Evolutionary conservation across 2,888 invertebrate species (phyloP), one percentile per base, ranked within the genome.

Genomic region (Hyposoter dolosus): DNA sequence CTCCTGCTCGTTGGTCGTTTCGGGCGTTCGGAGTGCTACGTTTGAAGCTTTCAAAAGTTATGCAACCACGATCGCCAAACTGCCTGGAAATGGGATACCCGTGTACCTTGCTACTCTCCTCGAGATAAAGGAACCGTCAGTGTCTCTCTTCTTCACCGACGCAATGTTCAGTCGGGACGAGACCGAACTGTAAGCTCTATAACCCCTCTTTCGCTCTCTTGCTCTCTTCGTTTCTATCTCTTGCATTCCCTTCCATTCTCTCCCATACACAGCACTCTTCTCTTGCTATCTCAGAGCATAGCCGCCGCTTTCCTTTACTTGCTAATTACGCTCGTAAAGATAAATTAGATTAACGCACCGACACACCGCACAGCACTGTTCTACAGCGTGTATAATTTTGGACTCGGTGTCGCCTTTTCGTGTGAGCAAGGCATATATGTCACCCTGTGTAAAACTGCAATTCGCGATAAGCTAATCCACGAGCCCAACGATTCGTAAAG

Each of bases 291-390:
- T 53, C 47, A 66, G 47, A 43, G 66, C 75, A n/a, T 82, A 68
- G 85, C 86, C 76, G 82, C 23, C 28, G 72, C 74, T 85, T 72
- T 71, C 74, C 85, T 87, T 89, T 86, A 89, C 90, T 82, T 85
- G 90, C 90, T 92, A 93, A 93, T 93, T 92, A 91, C 90, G 89
- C 90, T 92, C 92, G 91, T 93, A 93, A 92, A 93, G 92, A 92
- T 92, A 92, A 92, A 92, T 93, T 91, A 90, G 91, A 93, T 92
- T 92, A 92, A 91, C 90, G 88, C 83, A 56, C 84, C 76, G 40
- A 68, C 72, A 68, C 72, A 72, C 47, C 60, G 60, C 63, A 53
- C 65, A 47, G 60, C 35, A 47, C 47, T 82, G 53, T 75, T 66
- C 40, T 72, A 68, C 72, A 60, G 68, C 68, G 15, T 82, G 66